These are phyloP conservation scores for Paracentrotus lividus DNA, from an alignment of 53 echinoderm and acorn worm genomes.

Conservation along the genomic window DNA sequence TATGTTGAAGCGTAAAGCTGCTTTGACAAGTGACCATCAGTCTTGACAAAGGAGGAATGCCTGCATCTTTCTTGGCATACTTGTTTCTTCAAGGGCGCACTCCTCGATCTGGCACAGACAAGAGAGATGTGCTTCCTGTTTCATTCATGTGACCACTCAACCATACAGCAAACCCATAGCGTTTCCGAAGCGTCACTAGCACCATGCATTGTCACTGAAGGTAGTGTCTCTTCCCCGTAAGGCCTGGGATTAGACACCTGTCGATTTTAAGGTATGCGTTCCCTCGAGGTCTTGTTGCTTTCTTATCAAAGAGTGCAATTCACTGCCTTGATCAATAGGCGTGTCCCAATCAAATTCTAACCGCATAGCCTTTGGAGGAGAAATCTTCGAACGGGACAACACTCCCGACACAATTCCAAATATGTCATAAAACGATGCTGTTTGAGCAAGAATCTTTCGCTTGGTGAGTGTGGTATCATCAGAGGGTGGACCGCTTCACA, in stretches of 20 bases:
- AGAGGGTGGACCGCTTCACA: constrained; percentile 75
- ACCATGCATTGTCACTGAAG: too few relatives aligned
- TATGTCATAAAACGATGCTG: constrained; percentile 82
- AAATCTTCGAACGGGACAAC: constrained; percentile 79
- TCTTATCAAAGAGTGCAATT: too few relatives aligned
- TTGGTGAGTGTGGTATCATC: constrained; percentile 70
- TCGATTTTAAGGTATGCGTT: not conserved
- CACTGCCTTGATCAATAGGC: too few relatives aligned
- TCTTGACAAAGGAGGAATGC: constrained; percentile 69
- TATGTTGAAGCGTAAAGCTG: constrained; percentile 74
- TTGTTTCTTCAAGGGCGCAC: constrained; percentile 77
- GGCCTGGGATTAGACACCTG: not conserved
- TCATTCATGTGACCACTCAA: constrained; percentile 76
- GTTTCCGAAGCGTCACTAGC: too few relatives aligned
- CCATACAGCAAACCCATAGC: constrained; percentile 76
- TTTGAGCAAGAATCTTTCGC: constrained; percentile 81
- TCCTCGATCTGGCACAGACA: constrained; percentile 75
- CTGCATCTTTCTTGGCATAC: constrained; percentile 77
- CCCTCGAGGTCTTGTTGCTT: not conserved
- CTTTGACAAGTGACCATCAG: constrained; percentile 78
- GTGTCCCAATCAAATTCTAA: too few relatives aligned
- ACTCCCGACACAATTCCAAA: constrained; percentile 86
- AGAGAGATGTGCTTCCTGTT: constrained; percentile 56
- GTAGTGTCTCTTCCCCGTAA: not conserved
- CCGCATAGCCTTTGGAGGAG: too few relatives aligned